Evolutionary conservation across 2,797 vertebrate genomes (phyloP).

Genomic region (Characodon lateralis): DNA sequence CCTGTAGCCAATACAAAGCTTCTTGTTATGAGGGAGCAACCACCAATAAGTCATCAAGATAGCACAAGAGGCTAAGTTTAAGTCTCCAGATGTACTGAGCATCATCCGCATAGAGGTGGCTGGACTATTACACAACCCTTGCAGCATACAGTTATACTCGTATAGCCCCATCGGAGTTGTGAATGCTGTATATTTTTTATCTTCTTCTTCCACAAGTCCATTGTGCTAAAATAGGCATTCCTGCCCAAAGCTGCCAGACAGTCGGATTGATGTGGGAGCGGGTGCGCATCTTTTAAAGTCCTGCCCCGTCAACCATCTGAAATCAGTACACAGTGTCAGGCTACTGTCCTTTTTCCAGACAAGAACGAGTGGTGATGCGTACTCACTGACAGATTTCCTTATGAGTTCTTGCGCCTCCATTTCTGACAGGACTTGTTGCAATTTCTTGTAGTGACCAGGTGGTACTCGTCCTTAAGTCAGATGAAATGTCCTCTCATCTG

Average conservation of each 20-base stretch:
- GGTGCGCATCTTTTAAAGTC: neutral
- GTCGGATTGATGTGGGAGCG: neutral
- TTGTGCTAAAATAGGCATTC: no score
- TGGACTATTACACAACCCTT: neutral
- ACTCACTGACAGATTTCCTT: slow-evolving; percentile 16
- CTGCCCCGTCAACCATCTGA: no score
- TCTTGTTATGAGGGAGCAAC: no score
- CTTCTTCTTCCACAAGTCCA: no score
- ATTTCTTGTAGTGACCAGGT: slow-evolving; percentile 10
- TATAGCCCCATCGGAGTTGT: no score
- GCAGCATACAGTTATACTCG: no score
- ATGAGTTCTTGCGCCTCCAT: slow-evolving; percentile 29
- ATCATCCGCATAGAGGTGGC: slow-evolving; percentile 12
- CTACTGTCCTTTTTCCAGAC: no score
- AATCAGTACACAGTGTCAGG: no score
- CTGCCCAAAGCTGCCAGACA: neutral
- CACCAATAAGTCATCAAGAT: slow-evolving; percentile 21
- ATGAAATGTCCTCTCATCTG: slow-evolving; percentile 20
- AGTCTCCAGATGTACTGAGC: no score
- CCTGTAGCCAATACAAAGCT: neutral
- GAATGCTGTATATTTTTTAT: no score
- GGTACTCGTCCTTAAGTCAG: neutral
- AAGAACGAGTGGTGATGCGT: no score
- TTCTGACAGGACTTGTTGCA: slow-evolving; percentile 5
- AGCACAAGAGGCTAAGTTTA: neutral